Base-by-base conservation (phyloP, 2,113 vertebrate species). In the Artemisiospiza belli region DNA sequence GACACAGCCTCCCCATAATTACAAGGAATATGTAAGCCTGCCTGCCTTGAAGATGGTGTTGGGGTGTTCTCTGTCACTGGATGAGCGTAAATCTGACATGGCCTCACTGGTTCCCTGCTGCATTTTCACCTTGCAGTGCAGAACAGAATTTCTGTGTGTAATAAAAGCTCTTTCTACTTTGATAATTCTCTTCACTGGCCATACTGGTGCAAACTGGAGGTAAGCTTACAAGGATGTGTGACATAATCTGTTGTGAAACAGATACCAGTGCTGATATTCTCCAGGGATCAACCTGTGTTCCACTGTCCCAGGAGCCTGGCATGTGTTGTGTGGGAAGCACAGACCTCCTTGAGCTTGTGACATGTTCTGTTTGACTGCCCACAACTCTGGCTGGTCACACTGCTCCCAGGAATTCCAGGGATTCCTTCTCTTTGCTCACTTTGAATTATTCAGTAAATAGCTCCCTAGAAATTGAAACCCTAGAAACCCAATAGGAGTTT, bases 331-430 rank as follows among this genome's bases (percentile, higher is more conserved):
- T 3, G 15, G 44, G n/a, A 73, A 76, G 12, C 47, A 17, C 12
- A 81, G 46, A 79, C 15, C 63, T 77, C 35, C 44, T 2, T 31
- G 51, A 58, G 51, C 43, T 54, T 4, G 2, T 23, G 41, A 28
- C 1, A 0, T 49, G 43, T 46, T 63, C 41, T 66, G 5, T 75
- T 61, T 4, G 15, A 8, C 54, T 80, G 35, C 51, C 63, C 51
- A 0, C 2, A 0, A 0, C 33, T 86, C 49, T 18, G 46, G 24
- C 23, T 85, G 35, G 1, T 64, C 4, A 4, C 28, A 0, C 1
- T 63, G 77, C 33, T 67, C 49, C 57, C 58, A 47, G 69, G 47
- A 87, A 5, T 55, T 66, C n/a, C 39, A 27, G 61, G 43, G 22
- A 37, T 89, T 49, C 59, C 68, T 90, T 57, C 28, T 57, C 55